Evolutionary conservation across 2,113 vertebrate species (phyloP).

Genomic region (Motacilla tschutschensis): DNA sequence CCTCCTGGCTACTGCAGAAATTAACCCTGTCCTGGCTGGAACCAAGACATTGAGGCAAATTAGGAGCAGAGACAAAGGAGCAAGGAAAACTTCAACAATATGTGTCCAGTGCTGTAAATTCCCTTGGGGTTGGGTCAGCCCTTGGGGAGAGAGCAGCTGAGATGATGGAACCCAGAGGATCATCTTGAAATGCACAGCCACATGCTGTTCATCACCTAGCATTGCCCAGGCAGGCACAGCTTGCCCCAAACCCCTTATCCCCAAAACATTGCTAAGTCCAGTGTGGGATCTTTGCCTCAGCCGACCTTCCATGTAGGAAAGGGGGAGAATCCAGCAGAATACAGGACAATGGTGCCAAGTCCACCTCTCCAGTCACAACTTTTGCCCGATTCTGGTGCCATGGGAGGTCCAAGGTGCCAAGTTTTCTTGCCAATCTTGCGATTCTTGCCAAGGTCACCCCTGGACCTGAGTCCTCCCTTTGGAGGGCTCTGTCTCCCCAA

Average conservation of each 20-base stretch:
- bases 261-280: background rate
- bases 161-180: background rate
- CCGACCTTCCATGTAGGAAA: background rate
- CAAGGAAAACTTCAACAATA: background rate
- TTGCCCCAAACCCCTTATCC: background rate
- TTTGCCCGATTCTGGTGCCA: background rate
- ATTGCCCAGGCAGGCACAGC: background rate
- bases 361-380: background rate
- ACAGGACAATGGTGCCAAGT: background rate
- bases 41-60: background rate
- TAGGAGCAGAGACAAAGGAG: background rate
- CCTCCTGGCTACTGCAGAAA: background rate
- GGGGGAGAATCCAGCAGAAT: background rate
- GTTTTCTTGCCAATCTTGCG: background rate
- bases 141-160: background rate
- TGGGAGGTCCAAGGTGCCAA: background rate
- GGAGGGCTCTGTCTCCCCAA: background rate
- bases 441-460: background rate
- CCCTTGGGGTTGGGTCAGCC: background rate
- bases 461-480: background rate
- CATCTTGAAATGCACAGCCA: background rate
- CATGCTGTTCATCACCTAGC: background rate
- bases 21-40: background rate
- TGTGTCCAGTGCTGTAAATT: background rate
- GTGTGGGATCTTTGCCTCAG: background rate